A percentile compares a stretch with the other conserved stretches of the same genome.
Evolutionary conservation across 37 sponge, comb jelly and placozoan genomes (phyloP).

Genomic region (Tethya wilhelma): DNA sequence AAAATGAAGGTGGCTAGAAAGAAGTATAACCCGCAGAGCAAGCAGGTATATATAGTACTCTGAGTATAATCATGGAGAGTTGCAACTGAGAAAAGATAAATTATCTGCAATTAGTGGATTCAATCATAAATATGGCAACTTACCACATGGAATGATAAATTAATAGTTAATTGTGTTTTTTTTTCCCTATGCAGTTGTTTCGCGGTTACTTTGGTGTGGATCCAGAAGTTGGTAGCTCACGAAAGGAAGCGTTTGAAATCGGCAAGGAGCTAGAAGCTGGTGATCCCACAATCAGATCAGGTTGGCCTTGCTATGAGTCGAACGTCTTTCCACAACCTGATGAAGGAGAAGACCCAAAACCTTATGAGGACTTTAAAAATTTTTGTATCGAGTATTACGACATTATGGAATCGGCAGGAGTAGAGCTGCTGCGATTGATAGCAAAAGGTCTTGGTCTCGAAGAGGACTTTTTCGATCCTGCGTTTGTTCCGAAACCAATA

Average conservation of each 20-base stretch:
- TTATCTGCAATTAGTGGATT: no score
- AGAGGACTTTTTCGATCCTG: slow-evolving; percentile 1
- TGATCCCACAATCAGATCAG: not conserved
- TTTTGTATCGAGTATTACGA: not conserved
- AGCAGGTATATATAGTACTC: no score
- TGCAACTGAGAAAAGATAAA: no score
- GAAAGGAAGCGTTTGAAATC: slow-evolving; percentile 22
- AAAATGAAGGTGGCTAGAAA: slow-evolving; percentile 3
- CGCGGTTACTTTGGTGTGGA: slow-evolving; percentile 29
- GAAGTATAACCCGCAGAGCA: not conserved
- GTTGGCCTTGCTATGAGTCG: not conserved
- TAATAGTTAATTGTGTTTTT: no score
- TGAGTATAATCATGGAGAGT: no score
- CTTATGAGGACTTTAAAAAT: not conserved
- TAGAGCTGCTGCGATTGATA: slow-evolving; percentile 8
- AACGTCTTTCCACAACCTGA: slow-evolving; percentile 17
- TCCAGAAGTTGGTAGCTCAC: slow-evolving; percentile 7
- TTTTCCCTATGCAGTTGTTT: not conserved
- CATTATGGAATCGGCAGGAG: not conserved
- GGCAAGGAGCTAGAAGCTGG: not conserved
- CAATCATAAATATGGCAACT: no score
- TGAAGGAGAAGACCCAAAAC: not conserved
- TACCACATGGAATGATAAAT: no score
- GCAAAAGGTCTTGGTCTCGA: not conserved
- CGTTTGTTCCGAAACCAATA: not conserved